These are phyloP conservation scores for Sclerodermus sp. DNA, from an alignment of 2,888 invertebrate species.

Conservation along the genomic window DNA sequence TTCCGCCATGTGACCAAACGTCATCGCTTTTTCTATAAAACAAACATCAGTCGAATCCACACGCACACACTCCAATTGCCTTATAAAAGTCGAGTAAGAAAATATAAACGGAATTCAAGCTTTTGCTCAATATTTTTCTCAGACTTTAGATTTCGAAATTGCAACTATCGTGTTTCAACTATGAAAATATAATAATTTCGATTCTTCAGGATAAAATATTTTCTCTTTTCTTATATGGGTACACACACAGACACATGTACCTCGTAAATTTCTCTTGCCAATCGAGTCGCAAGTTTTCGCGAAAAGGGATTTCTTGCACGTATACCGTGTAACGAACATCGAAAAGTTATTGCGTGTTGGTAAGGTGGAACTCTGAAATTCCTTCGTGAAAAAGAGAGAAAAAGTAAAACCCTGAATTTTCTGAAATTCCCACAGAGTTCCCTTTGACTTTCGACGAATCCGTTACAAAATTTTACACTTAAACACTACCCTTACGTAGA, in stretches of 20 bases:
- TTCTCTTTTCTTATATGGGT: slow-evolving; percentile 2
- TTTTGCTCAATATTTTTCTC: slow-evolving; percentile 16
- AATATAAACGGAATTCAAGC: slow-evolving; percentile 39
- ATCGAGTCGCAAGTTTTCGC: no score
- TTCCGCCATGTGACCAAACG: no score
- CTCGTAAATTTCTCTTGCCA: neutral
- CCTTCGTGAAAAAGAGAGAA: no score
- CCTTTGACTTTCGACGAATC: no score
- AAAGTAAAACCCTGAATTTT: no score
- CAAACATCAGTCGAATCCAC: slow-evolving; percentile 14
- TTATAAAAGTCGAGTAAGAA: slow-evolving; percentile 40
- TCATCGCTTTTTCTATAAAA: slow-evolving; percentile 8
- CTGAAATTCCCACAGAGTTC: no score
- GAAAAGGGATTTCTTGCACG: no score
- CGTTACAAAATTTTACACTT: slow-evolving; percentile 6
- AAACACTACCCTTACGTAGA: slow-evolving; percentile 15
- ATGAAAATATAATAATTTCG: slow-evolving; percentile 47
- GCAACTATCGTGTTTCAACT: slow-evolving; percentile 18
- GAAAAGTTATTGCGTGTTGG: no score
- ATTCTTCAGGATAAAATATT: slow-evolving; percentile 32
- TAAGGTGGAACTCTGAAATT: no score
- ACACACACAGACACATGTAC: slow-evolving; percentile 12
- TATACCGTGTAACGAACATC: no score
- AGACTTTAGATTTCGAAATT: slow-evolving; percentile 33
- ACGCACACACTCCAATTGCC: slow-evolving; percentile 19